phyloP scores from a whole-genome alignment of 2,888 invertebrate genomes.

The Yponomeuta evonymella region DNA sequence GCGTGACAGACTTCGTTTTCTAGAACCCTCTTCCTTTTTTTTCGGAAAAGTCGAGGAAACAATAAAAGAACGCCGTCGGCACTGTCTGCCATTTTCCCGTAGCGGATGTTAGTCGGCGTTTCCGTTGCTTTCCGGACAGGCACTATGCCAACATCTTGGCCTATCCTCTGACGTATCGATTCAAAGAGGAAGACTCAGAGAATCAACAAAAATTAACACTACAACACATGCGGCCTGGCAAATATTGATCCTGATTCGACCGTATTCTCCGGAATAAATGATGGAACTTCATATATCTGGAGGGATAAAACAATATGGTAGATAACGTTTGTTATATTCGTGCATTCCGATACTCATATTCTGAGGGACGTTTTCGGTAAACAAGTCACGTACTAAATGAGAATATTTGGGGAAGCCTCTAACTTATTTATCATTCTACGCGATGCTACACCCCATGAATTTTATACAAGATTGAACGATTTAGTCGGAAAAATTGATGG shows the following conservation, averaged over 20 bases:
- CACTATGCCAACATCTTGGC: conserved; percentile 45
- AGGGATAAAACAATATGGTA: conserved; percentile 56
- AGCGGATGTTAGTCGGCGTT: conserved; percentile 61
- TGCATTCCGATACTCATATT: conserved; percentile 64
- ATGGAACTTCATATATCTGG: conserved; percentile 27
- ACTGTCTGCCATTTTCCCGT: conserved; percentile 48
- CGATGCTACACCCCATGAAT: conserved; percentile 73
- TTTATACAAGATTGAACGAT: conserved; percentile 76
- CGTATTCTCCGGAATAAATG: conserved; percentile 21
- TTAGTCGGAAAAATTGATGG: conserved; percentile 73
- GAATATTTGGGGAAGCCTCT: conserved; percentile 73
- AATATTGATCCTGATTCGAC: not conserved
- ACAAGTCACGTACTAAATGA: conserved; percentile 76
- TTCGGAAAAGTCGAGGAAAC: conserved; percentile 32
- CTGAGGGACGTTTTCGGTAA: conserved; percentile 61
- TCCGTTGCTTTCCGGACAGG: conserved; percentile 49
- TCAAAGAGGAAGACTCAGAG: not conserved
- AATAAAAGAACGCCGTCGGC: conserved; percentile 48
- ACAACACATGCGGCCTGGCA: not conserved
- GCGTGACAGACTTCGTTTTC: not conserved
- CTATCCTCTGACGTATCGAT: conserved; percentile 10
- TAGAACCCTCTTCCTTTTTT: conserved; percentile 7
- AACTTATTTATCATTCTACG: conserved; percentile 74
- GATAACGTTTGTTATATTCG: conserved; percentile 57
- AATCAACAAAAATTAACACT: conserved; percentile 20